Percentiles rank a stretch among this genome's conserved stretches.
Conservation (phyloP, 2,113 vertebrate species). For the Gobio gobio region DNA sequence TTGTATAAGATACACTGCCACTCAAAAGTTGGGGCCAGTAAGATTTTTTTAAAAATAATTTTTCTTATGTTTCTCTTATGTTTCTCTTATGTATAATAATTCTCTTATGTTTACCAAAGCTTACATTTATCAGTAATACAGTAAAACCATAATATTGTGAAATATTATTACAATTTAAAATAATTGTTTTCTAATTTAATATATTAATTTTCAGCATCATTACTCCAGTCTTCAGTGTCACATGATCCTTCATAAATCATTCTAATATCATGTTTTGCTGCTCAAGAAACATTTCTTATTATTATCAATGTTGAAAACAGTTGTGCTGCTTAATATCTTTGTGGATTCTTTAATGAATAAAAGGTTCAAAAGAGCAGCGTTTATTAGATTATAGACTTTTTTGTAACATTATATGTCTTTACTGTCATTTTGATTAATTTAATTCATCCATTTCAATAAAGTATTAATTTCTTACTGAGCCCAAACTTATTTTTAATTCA, state of each 20-base stretch:
- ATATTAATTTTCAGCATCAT: too few relatives aligned
- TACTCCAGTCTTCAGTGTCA: too few relatives aligned
- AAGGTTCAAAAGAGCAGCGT: background rate
- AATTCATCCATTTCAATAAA: background rate
- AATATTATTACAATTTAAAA: background rate
- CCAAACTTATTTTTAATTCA: too few relatives aligned
- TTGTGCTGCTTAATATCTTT: background rate
- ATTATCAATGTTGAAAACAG: background rate
- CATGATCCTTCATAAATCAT: too few relatives aligned
- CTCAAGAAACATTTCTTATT: background rate
- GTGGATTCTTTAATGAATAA: background rate
- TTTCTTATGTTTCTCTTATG: too few relatives aligned
- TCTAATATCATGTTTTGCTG: too few relatives aligned
- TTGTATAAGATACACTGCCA: background rate
- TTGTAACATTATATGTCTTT: background rate
- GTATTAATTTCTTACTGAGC: background rate
- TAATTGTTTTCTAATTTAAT: too few relatives aligned
- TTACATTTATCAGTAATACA: background rate
- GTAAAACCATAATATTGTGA: background rate
- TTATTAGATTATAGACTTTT: background rate
- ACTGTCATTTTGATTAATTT: background rate
- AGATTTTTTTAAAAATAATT: background rate
- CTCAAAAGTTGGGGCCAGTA: background rate
- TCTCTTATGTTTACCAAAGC: too few relatives aligned
- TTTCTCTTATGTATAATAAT: too few relatives aligned